These are phyloP conservation scores for Drosophila austrosaltans DNA, from an alignment of 2,888 invertebrate species.

Conservation along the genomic window DNA sequence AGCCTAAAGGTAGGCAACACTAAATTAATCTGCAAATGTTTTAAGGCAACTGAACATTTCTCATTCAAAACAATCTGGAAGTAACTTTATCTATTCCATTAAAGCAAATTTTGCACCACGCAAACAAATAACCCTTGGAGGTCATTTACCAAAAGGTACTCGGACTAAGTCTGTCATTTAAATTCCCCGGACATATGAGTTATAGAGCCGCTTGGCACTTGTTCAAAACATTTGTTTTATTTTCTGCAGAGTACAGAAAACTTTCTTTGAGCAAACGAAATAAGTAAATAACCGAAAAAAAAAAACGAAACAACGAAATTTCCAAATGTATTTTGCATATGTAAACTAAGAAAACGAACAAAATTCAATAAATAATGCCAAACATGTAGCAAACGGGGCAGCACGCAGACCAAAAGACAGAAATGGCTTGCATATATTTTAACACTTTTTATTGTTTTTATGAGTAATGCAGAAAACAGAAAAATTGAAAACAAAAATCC, in stretches of 20 bases:
- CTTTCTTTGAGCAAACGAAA: slow-evolving; percentile 58
- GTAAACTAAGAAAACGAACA: slow-evolving; percentile 51
- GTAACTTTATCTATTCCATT: background rate
- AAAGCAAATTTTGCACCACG: background rate
- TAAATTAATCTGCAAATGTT: background rate
- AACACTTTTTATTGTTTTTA: background rate
- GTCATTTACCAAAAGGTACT: background rate
- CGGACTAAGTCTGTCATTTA: slow-evolving; percentile 27
- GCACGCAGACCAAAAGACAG: slow-evolving; percentile 26
- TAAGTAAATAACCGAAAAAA: slow-evolving; percentile 37
- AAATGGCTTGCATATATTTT: slow-evolving; percentile 11
- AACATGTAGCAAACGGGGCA: slow-evolving; percentile 48
- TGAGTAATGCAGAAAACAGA: background rate
- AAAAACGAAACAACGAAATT: slow-evolving; percentile 33
- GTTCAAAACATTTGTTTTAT: slow-evolving; percentile 56
- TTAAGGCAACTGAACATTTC: background rate
- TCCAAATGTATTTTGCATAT: slow-evolving; percentile 55
- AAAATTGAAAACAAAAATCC: background rate
- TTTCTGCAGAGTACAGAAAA: slow-evolving; percentile 35
- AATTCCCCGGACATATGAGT: slow-evolving; percentile 43
- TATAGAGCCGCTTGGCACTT: slow-evolving; percentile 32
- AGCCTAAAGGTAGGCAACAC: slow-evolving; percentile 12
- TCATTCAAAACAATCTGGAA: background rate
- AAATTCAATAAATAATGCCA: slow-evolving; percentile 52
- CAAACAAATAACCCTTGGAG: background rate